Conservation (phyloP, 2,888 invertebrate genomes). For the Dioctria linearis region DNA sequence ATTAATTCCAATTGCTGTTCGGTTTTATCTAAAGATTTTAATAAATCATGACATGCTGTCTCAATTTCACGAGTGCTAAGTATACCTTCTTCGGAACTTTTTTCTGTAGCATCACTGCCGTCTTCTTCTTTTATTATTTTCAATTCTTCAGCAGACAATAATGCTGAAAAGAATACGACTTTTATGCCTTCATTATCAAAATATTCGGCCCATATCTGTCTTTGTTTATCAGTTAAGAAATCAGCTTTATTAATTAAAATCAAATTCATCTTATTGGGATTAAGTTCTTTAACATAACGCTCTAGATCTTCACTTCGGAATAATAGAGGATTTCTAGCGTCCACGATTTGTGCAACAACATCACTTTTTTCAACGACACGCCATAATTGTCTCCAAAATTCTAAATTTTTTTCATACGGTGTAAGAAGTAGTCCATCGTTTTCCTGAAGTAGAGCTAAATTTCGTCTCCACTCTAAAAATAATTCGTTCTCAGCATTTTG, state of each 20-base stretch:
- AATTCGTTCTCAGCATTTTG: constrained; percentile 83
- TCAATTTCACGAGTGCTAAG: constrained; percentile 71
- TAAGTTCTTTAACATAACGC: constrained; percentile 84
- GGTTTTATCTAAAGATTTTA: constrained; percentile 73
- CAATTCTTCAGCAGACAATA: constrained; percentile 74
- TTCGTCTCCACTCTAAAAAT: constrained; percentile 93
- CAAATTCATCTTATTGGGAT: constrained; percentile 81
- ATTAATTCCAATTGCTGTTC: constrained; percentile 74
- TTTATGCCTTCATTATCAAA: constrained; percentile 80
- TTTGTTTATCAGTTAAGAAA: constrained; percentile 84
- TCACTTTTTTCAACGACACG: constrained; percentile 97
- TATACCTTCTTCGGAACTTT: constrained; percentile 62
- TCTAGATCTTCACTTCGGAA: constrained; percentile 96
- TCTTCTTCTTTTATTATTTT: constrained; percentile 65
- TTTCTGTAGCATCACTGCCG: constrained; percentile 61
- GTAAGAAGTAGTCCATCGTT: constrained; percentile 88
- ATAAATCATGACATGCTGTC: constrained; percentile 73
- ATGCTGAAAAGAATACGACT: constrained; percentile 94
- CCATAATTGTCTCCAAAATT: constrained; percentile 99
- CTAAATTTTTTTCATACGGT: constrained; percentile 97
- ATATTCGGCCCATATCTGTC: constrained; percentile 88
- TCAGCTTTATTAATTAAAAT: constrained; percentile 97
- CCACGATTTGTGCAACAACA: constrained; percentile 93
- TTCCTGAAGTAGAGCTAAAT: constrained; percentile 84
- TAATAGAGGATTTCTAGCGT: constrained; percentile 95